Percentiles rank a stretch among this genome's conserved stretches.
Conservation (phyloP, 2,797 vertebrate species). For the Onychomys leucogaster region DNA sequence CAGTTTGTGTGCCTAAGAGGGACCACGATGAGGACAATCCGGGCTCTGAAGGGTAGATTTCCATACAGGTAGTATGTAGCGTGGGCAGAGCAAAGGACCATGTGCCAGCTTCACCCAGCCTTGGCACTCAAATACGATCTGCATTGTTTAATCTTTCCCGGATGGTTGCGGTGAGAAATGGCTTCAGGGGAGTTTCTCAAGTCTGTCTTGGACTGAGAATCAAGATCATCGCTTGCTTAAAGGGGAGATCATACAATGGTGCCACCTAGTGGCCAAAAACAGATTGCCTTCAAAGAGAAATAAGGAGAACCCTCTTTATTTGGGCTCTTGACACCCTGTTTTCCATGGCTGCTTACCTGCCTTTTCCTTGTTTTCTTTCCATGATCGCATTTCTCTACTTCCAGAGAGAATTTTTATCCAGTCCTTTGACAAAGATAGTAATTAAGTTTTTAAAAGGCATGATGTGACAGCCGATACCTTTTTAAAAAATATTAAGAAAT, state of each 20-base stretch:
- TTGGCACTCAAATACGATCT: neutral
- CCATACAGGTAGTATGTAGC: neutral
- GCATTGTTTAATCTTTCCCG: neutral
- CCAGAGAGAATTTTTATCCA: neutral
- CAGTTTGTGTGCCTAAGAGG: neutral
- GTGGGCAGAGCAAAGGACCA: neutral
- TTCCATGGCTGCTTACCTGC: neutral
- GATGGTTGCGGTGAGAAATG: neutral
- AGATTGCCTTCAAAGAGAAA: constrained; percentile 2
- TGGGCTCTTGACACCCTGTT: neutral
- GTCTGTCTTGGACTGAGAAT: neutral
- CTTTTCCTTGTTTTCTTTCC: neutral
- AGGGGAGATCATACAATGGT: neutral
- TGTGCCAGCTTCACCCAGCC: neutral
- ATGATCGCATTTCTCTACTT: neutral
- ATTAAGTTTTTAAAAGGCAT: neutral
- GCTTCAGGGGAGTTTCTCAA: neutral
- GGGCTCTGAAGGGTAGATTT: neutral
- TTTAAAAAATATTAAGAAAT: too few relatives aligned
- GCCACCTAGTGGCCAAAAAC: constrained; percentile 71
- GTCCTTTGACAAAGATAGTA: neutral
- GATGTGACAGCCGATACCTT: neutral
- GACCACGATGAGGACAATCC: neutral
- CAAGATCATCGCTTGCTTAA: neutral
- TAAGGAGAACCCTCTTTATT: neutral